Conservation (phyloP, 2,888 invertebrate genomes). For the Tipula helvola region DNA sequence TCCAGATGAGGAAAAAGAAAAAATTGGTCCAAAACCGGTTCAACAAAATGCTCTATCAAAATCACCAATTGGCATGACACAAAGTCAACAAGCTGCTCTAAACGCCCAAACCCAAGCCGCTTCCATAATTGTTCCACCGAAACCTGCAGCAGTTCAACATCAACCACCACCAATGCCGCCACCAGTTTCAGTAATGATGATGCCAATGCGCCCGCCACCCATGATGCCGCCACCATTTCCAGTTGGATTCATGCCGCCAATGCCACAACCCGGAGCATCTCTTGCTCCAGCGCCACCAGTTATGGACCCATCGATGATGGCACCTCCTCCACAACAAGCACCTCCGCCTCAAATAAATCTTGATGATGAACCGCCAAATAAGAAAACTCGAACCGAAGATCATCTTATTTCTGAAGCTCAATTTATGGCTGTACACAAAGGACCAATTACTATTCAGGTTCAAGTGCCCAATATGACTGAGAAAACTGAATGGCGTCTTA, state of each 20-base stretch:
- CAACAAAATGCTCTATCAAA: conserved; percentile 31
- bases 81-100: conserved; percentile 18
- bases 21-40: conserved; percentile 85
- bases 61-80: conserved; percentile 22
- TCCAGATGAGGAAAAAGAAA: conserved; percentile 93
- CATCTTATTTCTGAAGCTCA: conserved; percentile 80
- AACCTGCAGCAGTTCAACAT: conserved; percentile 18
- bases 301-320: conserved; percentile 40
- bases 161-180: conserved; percentile 22
- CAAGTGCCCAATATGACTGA: conserved; percentile 72
- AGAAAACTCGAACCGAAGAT: conserved; percentile 85
- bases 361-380: conserved; percentile 77
- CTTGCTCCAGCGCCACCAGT: conserved; percentile 38
- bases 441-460: conserved; percentile 70
- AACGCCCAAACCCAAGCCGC: conserved; percentile 15
- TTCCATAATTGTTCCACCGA: conserved; percentile 15
- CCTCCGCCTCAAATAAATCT: conserved; percentile 32
- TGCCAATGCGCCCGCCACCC: conserved; percentile 34
- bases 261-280: conserved; percentile 26
- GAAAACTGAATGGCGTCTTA: conserved; percentile 89
- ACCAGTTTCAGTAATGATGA: conserved; percentile 33
- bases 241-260: conserved; percentile 33
- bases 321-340: conserved; percentile 32
- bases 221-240: conserved; percentile 38
- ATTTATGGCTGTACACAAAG: conserved; percentile 58